Evolutionary conservation across 30 jellyfish, hydroid and myxozoan species (phyloP), one percentile per base, ranked within the genome.

Genomic region (Sanderia malayensis): DNA sequence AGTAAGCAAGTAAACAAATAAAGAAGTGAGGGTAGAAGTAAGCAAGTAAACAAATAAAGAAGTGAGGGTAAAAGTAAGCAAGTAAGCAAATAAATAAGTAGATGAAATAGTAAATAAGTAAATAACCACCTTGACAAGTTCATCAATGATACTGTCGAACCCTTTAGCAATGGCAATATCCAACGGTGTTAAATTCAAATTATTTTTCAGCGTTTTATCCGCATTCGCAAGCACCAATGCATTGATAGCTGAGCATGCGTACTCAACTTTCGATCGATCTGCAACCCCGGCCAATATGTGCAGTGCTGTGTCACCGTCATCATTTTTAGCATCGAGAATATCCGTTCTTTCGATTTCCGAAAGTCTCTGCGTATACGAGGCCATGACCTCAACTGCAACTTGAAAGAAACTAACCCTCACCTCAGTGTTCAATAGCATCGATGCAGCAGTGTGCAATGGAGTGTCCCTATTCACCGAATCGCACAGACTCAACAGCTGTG

Each of bases 151-250:
- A 66, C 70, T 80, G 37, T 81, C 86, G 71, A 75, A 82, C 23
- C 97, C 97, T 61, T 83, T 90, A 31, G 69, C 78, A 25, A 90
- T 83, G 7, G 97, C 97, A 20, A 90, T 90, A 68, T 90, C 97
- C 80, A 90, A 33, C 7, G 97, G 97, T 9, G 97, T 90, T 30
- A 57, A 81, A 24, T 72, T 85, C 15, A 74, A 46, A 58, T 76
- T 80, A 74, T 90, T 90, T 29, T 86, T 71, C 41, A 90, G 70
- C 15, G 97, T 90, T 55, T 90, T 90, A 21, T 90, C 97, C 20
- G 95, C 95, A 28, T 94, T 94, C 57, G 97, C 87, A 21, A 70
- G 89, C 22, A 90, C 71, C 53, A 90, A 59, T 1, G 95, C 94
- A 20, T 83, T 81, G 22, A 90, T 80, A 2, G 97, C 95, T 1